Conservation (phyloP, 2,797 vertebrate genomes). For the Uromys caudimaculatus region DNA sequence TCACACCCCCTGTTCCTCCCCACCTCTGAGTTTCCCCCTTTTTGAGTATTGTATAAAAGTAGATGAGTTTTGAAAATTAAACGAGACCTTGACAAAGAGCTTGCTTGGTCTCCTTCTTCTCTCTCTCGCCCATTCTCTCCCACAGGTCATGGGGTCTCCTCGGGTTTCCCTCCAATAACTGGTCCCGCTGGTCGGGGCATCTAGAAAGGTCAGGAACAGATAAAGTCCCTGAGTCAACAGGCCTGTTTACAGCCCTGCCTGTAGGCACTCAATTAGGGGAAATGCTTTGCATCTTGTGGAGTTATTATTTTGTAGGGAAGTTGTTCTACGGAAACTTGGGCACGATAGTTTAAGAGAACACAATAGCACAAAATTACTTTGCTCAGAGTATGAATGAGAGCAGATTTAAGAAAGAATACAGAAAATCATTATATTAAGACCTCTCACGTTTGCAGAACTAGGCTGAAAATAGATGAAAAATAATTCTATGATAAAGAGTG, state of each 20-base stretch:
- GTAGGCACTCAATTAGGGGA: neutral
- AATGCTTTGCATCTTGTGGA: neutral
- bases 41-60: too few relatives aligned
- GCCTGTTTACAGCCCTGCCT: neutral
- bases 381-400: neutral
- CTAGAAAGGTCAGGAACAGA: neutral
- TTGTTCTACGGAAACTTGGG: neutral
- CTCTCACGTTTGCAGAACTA: neutral
- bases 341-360: neutral
- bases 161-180: too few relatives aligned
- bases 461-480: neutral
- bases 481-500: neutral
- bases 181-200: too few relatives aligned
- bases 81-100: too few relatives aligned
- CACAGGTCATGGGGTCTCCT: too few relatives aligned
- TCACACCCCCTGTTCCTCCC: too few relatives aligned
- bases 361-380: conserved; percentile 26
- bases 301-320: neutral
- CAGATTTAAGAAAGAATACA: neutral
- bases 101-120: too few relatives aligned
- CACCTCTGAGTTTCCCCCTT: too few relatives aligned
- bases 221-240: neutral
- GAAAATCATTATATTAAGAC: neutral
- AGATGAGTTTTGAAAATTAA: too few relatives aligned
- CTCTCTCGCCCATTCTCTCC: too few relatives aligned